Percentiles rank a stretch among this genome's conserved stretches.
Evolutionary conservation across 2,888 invertebrate species (phyloP).

Genomic region (Aporophyla nigra): DNA sequence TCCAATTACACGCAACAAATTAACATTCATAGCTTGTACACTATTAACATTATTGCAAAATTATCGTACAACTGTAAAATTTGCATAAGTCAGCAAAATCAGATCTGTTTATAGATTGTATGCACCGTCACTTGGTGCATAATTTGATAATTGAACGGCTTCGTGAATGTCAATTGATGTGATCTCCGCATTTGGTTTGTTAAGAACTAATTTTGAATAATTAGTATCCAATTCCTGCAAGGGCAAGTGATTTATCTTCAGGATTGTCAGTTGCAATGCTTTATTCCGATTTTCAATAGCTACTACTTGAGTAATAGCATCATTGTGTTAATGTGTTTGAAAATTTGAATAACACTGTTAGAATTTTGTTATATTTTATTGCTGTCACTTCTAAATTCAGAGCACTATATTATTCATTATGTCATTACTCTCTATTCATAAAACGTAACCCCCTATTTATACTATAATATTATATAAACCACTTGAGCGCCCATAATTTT

Average conservation of each 20-base stretch:
- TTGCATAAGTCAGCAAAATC: slow-evolving; percentile 63
- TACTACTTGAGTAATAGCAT: slow-evolving; percentile 22
- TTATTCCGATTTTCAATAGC: slow-evolving; percentile 14
- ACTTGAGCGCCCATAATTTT: no score
- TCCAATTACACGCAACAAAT: slow-evolving; percentile 60
- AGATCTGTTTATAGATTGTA: slow-evolving; percentile 57
- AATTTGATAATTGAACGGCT: slow-evolving; percentile 57
- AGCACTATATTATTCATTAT: background rate
- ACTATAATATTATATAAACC: no score
- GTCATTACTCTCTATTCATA: no score
- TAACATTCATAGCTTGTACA: slow-evolving; percentile 65
- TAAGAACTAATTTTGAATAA: slow-evolving; percentile 43
- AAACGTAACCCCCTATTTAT: no score
- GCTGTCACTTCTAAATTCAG: background rate
- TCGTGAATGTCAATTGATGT: slow-evolving; percentile 56
- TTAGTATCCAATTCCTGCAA: slow-evolving; percentile 27
- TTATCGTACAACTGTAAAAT: slow-evolving; percentile 63
- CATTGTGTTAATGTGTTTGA: slow-evolving; percentile 8
- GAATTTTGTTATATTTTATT: background rate
- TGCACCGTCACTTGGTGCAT: slow-evolving; percentile 48
- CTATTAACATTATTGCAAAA: slow-evolving; percentile 65
- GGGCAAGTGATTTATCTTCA: slow-evolving; percentile 14
- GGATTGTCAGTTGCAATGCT: slow-evolving; percentile 17
- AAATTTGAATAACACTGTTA: slow-evolving; percentile 6
- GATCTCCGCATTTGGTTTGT: slow-evolving; percentile 37